These are phyloP conservation scores for Chouioia cunea DNA, from an alignment of 2,888 invertebrate genomes.

Conservation along the genomic window DNA sequence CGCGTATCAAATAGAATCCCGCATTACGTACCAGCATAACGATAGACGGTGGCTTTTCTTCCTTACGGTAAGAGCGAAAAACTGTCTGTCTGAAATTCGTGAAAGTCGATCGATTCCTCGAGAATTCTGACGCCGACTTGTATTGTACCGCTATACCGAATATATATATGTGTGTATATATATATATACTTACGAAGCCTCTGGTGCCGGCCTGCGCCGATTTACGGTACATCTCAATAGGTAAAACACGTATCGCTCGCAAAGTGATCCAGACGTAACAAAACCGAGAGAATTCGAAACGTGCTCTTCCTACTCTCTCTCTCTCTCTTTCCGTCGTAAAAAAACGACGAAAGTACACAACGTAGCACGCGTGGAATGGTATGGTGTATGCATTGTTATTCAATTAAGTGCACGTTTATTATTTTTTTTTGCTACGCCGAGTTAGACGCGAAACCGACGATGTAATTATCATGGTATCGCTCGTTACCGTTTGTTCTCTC, in stretches of 20 bases:
- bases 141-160: slow-evolving; percentile 40
- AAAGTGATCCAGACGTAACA: background rate
- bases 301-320: background rate
- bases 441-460: background rate
- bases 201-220: background rate
- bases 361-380: too few relatives aligned
- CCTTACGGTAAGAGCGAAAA: too few relatives aligned
- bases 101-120: slow-evolving; percentile 55
- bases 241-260: background rate
- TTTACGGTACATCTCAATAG: background rate
- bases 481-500: too few relatives aligned
- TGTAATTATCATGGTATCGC: too few relatives aligned
- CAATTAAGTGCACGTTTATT: background rate
- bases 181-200: too few relatives aligned
- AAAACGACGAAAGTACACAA: too few relatives aligned
- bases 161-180: slow-evolving; percentile 45
- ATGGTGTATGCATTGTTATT: too few relatives aligned
- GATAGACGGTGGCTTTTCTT: too few relatives aligned
- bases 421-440: background rate
- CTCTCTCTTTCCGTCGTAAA: slow-evolving; percentile 1
- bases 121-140: slow-evolving; percentile 43
- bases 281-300: background rate
- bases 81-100: slow-evolving; percentile 54
- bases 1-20: too few relatives aligned
- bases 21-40: too few relatives aligned